Evolutionary conservation across 2,888 invertebrate genomes (phyloP), one percentile per base, ranked within the genome.

Genomic region (Dasypolia templi): DNA sequence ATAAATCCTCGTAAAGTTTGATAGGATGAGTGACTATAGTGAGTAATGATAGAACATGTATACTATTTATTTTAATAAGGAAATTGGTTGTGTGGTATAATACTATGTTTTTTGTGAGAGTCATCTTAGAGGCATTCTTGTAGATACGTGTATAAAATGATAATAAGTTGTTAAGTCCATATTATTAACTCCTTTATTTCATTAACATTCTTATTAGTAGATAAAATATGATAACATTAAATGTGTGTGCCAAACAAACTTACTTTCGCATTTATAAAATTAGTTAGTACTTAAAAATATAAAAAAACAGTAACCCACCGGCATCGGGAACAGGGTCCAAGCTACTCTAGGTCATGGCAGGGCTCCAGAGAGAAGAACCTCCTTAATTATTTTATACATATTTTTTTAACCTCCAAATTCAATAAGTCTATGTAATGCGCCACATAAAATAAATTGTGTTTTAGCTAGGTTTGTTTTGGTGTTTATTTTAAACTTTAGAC

Each of bases 11-110:
- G 49, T 26, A 3, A 11, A 39, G 35, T 39, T 49, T 39, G 39
- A 66, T 6, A n/a, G 22, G 17, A n/a, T 35, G 39, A 29, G 11
- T n/a, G 29, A n/a, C n/a, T n/a, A n/a, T n/a, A n/a, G n/a, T n/a
- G n/a, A n/a, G 26, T 66, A 39, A 29, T 39, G 51, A 67, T 22
- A 39, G 39, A 39, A 67, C n/a, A 67, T 68, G 51, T 17, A 32
- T n/a, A 32, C 32, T 17, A 49, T 39, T 66, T 69, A 67, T 39
- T 64, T 17, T 49, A 49, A n/a, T n/a, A n/a, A n/a, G n/a, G 46
- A 39, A 32, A 42, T 39, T 49, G 35, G 11, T 32, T 32, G 6
- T 49, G 17, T 17, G 5, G 11, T 64, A n/a, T 17, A 3, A 32
- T 46, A 22, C 12, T 63, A 32, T 32, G n/a, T 64, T 49, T 51